Evolutionary conservation across 2,113 vertebrate genomes (phyloP).

Genomic region (Bos indicus): DNA sequence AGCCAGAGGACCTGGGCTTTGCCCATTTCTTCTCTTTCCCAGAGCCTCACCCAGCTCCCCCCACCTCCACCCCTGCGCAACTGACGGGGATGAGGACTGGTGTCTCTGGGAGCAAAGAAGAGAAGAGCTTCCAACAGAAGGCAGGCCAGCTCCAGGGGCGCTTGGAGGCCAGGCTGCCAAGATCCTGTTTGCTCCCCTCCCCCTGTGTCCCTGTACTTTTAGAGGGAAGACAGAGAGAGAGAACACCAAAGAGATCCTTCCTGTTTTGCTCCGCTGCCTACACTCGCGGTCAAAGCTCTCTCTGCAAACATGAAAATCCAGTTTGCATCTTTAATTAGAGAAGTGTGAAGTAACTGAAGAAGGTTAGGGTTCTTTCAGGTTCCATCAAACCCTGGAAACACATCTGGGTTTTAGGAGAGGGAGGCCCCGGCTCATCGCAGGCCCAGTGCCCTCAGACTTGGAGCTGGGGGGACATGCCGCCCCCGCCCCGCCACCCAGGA

Average conservation of each 20-base stretch:
- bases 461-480: neutral
- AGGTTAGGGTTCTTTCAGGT: neutral
- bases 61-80: neutral
- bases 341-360: neutral
- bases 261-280: neutral
- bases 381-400: neutral
- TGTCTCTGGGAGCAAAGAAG: neutral
- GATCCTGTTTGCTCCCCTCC: neutral
- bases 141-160: neutral
- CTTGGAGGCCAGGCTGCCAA: neutral
- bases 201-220: neutral
- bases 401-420: neutral
- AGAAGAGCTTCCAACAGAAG: neutral
- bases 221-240: neutral
- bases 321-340: slow-evolving; percentile 29
- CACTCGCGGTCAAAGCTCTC: neutral
- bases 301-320: slow-evolving; percentile 28
- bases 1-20: neutral
- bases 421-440: rapidly evolving
- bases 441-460: rapidly evolving
- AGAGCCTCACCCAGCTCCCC: neutral
- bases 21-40: neutral
- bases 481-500: neutral
- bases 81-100: neutral
- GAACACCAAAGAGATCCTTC: neutral